Conservation (phyloP, 2,113 vertebrate species). For the Thymallus thymallus region DNA sequence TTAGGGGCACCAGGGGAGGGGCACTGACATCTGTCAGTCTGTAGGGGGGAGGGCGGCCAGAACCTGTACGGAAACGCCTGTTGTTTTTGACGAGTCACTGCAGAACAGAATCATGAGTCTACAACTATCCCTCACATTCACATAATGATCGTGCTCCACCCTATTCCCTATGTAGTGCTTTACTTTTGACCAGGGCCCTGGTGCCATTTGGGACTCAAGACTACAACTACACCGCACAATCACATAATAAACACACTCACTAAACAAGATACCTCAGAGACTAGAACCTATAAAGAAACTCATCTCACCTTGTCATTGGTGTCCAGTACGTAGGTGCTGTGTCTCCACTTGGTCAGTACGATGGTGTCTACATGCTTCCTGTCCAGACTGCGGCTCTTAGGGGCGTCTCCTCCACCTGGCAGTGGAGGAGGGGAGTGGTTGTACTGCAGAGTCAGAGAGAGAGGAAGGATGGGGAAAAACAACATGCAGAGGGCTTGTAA, state of each 20-base stretch:
- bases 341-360: constrained; percentile 90
- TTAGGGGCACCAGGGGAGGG: constrained; percentile 34
- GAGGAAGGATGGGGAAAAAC: not conserved
- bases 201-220: not conserved
- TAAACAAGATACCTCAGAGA: not conserved
- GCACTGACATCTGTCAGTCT: constrained; percentile 69
- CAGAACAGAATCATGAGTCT: constrained; percentile 39
- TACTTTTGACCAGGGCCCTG: no score
- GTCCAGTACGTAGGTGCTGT: constrained; percentile 84
- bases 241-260: not conserved
- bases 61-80: constrained; percentile 57
- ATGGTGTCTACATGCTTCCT: constrained; percentile 84
- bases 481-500: no score
- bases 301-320: constrained; percentile 85
- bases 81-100: constrained; percentile 61
- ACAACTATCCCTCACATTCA: not conserved
- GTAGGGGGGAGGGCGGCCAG: constrained; percentile 60
- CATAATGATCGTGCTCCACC: not conserved
- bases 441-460: constrained; percentile 70
- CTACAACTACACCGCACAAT: not conserved
- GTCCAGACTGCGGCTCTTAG: constrained; percentile 92
- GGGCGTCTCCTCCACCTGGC: constrained; percentile 75
- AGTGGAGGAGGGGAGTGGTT: constrained; percentile 81
- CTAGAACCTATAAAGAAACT: not conserved
- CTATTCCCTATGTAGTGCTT: no score